Conservation (phyloP, 2,888 invertebrate species). For the Bombyx huttoni region DNA sequence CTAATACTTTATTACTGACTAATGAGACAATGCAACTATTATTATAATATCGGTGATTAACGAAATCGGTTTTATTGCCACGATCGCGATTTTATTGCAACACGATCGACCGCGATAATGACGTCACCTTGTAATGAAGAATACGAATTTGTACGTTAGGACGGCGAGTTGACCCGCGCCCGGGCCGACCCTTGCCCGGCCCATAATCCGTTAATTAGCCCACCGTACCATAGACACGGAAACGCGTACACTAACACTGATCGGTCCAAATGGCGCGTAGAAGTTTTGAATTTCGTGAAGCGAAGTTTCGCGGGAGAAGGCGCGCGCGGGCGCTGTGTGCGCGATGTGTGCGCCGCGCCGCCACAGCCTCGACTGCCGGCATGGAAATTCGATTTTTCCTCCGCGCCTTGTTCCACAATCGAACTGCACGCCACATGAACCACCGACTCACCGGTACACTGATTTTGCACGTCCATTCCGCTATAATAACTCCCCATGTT, state of each 20-base stretch:
- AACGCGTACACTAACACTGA: conserved; percentile 4
- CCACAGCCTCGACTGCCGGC: conserved; percentile 66
- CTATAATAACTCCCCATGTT: conserved; percentile 16
- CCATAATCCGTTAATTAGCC: conserved; percentile 56
- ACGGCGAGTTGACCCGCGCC: conserved; percentile 42
- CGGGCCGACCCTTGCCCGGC: conserved; percentile 41
- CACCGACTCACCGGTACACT: conserved; percentile 32
- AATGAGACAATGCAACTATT: conserved; percentile 52
- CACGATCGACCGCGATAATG: conserved; percentile 47
- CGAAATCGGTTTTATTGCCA: conserved; percentile 10
- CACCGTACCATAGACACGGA: conserved; percentile 16
- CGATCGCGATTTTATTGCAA: conserved; percentile 19
- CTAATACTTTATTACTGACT: conserved; percentile 14
- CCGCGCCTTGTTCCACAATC: conserved; percentile 69
- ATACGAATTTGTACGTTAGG: conserved; percentile 48
- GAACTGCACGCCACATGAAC: conserved; percentile 64
- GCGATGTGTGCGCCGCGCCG: conserved; percentile 64
- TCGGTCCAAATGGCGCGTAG: conserved; percentile 17
- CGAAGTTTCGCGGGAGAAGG: conserved; percentile 18
- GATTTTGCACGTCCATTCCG: conserved; percentile 61
- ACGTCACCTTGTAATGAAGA: conserved; percentile 66
- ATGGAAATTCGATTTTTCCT: conserved; percentile 72
- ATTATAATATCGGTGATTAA: conserved; percentile 6
- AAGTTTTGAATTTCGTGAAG: conserved; percentile 17
- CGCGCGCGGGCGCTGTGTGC: conserved; percentile 58